These are phyloP conservation scores for Caradrina clavipalpis DNA, from an alignment of 2,888 invertebrate species.

Conservation along the genomic window DNA sequence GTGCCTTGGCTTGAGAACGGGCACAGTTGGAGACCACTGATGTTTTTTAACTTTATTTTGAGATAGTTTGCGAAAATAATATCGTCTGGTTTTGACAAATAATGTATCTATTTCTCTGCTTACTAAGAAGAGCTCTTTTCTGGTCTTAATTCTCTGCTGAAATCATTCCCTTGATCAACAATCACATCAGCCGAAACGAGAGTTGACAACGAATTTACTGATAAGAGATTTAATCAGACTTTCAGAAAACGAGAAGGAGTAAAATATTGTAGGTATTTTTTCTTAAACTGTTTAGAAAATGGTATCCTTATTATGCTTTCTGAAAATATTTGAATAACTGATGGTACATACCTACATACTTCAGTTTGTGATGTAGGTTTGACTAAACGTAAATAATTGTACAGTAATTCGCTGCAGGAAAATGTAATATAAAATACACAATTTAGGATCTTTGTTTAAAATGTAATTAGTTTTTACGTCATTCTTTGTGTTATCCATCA, in stretches of 20 bases:
- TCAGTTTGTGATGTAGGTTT: constrained; percentile 34
- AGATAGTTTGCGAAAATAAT: neutral
- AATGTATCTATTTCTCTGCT: no score
- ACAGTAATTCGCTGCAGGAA: neutral
- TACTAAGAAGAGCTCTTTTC: no score
- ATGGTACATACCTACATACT: neutral
- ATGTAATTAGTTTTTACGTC: constrained; percentile 33
- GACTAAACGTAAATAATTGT: constrained; percentile 3
- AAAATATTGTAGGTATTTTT: no score
- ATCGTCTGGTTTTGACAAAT: neutral
- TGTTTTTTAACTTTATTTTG: neutral
- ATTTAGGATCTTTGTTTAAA: constrained; percentile 11
- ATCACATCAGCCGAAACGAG: neutral
- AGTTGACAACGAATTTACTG: neutral
- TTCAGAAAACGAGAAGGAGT: neutral
- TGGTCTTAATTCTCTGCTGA: neutral
- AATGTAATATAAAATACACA: constrained; percentile 1
- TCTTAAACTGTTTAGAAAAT: neutral
- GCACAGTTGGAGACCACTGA: neutral
- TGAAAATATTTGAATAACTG: neutral
- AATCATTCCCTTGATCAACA: neutral
- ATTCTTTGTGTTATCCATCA: constrained; percentile 26
- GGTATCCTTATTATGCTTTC: neutral
- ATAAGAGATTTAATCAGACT: neutral
- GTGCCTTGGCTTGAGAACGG: constrained; percentile 15